Conservation (phyloP, 2,888 invertebrate genomes). For the Diachrysia chrysitis region DNA sequence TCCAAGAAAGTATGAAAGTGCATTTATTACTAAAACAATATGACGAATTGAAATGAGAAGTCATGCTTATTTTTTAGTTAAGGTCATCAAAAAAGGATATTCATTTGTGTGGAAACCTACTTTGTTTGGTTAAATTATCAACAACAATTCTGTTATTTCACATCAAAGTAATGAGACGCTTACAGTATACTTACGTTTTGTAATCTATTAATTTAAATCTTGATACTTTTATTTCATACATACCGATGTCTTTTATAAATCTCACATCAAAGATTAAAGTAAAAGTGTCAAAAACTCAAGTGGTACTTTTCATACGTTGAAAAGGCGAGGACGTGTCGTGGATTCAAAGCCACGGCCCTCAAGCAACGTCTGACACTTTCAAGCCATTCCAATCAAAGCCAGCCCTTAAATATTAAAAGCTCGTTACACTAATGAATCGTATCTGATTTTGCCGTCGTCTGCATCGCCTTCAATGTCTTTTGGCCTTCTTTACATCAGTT, state of each 20-base stretch:
- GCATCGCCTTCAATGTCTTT: constrained; percentile 78
- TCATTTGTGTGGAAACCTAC: too few relatives aligned
- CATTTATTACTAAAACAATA: too few relatives aligned
- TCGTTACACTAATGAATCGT: constrained; percentile 89
- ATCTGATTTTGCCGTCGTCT: constrained; percentile 85
- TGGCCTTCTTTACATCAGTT: constrained; percentile 73
- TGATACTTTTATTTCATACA: background rate
- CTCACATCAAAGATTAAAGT: constrained; percentile 51
- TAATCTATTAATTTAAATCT: background rate
- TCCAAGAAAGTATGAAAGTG: too few relatives aligned
- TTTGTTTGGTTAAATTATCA: too few relatives aligned
- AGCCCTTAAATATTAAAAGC: constrained; percentile 86
- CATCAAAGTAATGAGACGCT: background rate
- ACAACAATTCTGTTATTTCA: background rate
- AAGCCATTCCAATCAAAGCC: constrained; percentile 85
- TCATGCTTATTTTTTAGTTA: too few relatives aligned
- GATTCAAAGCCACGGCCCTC: constrained; percentile 71
- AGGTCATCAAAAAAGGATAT: too few relatives aligned
- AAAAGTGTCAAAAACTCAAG: constrained; percentile 73
- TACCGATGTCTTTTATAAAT: constrained; percentile 24
- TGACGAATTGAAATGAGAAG: too few relatives aligned
- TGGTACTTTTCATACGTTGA: constrained; percentile 61
- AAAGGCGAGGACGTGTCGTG: constrained; percentile 65
- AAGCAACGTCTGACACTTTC: constrained; percentile 80
- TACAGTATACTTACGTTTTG: background rate